Evolutionary conservation across 2,888 invertebrate species (phyloP).

Genomic region (Chloroclystis v-ata): DNA sequence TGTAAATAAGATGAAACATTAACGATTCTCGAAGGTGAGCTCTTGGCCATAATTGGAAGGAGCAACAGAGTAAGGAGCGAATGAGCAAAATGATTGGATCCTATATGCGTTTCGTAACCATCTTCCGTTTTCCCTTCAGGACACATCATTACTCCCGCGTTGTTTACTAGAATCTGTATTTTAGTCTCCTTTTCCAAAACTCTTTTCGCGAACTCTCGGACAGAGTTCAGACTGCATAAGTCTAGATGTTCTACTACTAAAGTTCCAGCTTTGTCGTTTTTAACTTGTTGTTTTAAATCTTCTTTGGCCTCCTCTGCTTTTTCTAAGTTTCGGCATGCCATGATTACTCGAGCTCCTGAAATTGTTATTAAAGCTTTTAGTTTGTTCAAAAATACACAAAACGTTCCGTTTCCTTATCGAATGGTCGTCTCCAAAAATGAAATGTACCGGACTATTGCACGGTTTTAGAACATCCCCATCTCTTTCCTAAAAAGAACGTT

Average conservation of each 20-base stretch:
- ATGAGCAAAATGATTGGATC: slow-evolving; percentile 83
- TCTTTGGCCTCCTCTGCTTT: slow-evolving; percentile 74
- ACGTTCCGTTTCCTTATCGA: slow-evolving; percentile 70
- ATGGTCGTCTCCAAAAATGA: slow-evolving; percentile 69
- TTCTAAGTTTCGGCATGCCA: slow-evolving; percentile 66
- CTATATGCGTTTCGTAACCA: slow-evolving; percentile 82
- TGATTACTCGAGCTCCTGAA: slow-evolving; percentile 69
- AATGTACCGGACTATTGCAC: slow-evolving; percentile 62
- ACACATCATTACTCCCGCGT: slow-evolving; percentile 83
- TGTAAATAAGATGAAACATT: slow-evolving; percentile 80
- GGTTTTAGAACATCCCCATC: slow-evolving; percentile 43
- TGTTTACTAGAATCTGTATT: slow-evolving; percentile 80
- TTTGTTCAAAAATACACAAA: slow-evolving; percentile 60
- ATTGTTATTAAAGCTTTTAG: slow-evolving; percentile 2
- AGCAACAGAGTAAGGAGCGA: slow-evolving; percentile 80
- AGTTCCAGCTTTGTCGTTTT: slow-evolving; percentile 34
- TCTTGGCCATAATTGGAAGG: slow-evolving; percentile 77
- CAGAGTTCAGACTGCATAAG: slow-evolving; percentile 75
- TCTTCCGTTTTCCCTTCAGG: slow-evolving; percentile 80
- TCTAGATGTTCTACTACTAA: slow-evolving; percentile 71
- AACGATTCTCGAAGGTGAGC: slow-evolving; percentile 79
- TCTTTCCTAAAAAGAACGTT: slow-evolving; percentile 32
- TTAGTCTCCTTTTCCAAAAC: slow-evolving; percentile 62
- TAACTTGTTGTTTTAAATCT: slow-evolving; percentile 55
- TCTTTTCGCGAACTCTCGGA: slow-evolving; percentile 70